These are phyloP conservation scores for Plotosus lineatus DNA, from an alignment of 2,113 vertebrate species.

Conservation along the genomic window DNA sequence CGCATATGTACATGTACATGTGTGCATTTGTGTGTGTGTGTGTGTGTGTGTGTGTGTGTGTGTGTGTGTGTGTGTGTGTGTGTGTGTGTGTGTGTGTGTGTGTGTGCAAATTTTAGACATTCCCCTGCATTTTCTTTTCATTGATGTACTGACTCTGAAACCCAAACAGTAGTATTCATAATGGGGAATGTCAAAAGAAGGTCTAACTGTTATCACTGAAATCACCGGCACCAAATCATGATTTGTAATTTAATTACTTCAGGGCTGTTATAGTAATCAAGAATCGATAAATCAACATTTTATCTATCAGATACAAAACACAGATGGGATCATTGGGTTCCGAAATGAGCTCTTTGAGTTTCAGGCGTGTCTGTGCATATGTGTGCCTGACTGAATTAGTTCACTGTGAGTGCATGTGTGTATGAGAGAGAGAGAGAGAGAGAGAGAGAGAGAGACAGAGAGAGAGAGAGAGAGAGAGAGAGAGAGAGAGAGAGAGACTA, in stretches of 20 bases:
- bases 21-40: conserved; percentile 19
- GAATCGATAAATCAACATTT: conserved; percentile 40
- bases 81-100: not conserved
- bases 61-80: not conserved
- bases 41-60: conserved; percentile 7
- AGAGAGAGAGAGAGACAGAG: conserved; percentile 30
- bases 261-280: conserved; percentile 20
- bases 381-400: conserved; percentile 42
- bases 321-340: conserved; percentile 47
- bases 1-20: not conserved
- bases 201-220: conserved; percentile 11
- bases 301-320: conserved; percentile 40
- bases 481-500: conserved; percentile 37
- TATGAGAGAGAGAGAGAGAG: conserved; percentile 27
- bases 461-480: conserved; percentile 27
- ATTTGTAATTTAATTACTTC: conserved; percentile 27
- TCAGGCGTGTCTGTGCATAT: conserved; percentile 25
- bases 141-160: not conserved
- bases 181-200: conserved; percentile 8
- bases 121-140: not conserved
- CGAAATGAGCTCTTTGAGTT: conserved; percentile 35
- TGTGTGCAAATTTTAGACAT: conserved; percentile 3
- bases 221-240: conserved; percentile 25
- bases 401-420: conserved; percentile 20
- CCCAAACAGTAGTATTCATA: not conserved